Percentiles rank a stretch among this genome's conserved stretches.
Evolutionary conservation across 2,888 invertebrate species (phyloP).

Genomic region (Drosophila pseudotalamancana): DNA sequence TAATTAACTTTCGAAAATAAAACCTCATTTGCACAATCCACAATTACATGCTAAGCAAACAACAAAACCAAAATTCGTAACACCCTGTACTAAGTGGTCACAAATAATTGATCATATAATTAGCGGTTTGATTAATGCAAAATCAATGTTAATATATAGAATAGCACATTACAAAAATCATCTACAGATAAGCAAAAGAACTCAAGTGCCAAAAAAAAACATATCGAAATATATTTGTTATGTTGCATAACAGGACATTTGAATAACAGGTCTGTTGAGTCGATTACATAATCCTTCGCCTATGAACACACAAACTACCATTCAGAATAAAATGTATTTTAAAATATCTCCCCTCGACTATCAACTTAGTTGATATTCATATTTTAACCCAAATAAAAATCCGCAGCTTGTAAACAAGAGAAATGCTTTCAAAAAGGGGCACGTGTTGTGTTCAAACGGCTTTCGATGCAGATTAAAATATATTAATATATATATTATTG

Average conservation of each 20-base stretch:
- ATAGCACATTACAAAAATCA: conserved; percentile 29
- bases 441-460: conserved; percentile 8
- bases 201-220: background rate
- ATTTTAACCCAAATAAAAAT: conserved; percentile 34
- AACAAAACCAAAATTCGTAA: conserved; percentile 13
- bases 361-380: conserved; percentile 44
- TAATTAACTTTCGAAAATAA: conserved; percentile 51
- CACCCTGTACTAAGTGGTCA: conserved; percentile 32
- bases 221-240: background rate
- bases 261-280: too few relatives aligned
- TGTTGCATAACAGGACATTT: background rate
- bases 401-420: conserved; percentile 3
- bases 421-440: background rate
- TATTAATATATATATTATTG: too few relatives aligned
- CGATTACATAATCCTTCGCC: too few relatives aligned
- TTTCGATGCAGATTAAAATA: background rate
- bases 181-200: conserved; percentile 6
- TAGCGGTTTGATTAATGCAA: conserved; percentile 40
- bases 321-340: background rate
- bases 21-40: conserved; percentile 10
- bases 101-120: conserved; percentile 47
- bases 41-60: conserved; percentile 32
- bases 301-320: background rate
- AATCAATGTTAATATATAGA: conserved; percentile 54
- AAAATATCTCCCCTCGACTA: too few relatives aligned